phyloP scores from a whole-genome alignment of 2,797 vertebrate species.

The Enteromius argenteus region DNA sequence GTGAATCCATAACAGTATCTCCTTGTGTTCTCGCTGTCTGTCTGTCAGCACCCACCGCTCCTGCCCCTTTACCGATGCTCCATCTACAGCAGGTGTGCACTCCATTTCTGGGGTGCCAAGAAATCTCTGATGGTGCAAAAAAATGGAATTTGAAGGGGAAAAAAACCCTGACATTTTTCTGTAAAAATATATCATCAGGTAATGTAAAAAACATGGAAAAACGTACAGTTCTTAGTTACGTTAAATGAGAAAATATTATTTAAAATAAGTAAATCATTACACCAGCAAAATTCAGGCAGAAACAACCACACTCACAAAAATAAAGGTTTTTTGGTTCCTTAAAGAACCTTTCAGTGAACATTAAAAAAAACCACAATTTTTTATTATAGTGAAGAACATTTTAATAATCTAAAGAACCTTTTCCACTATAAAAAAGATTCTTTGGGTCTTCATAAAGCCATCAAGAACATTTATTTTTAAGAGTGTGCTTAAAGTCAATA shows the following conservation, averaged over 20 bases:
- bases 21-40: constrained; percentile 80
- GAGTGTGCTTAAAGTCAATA: not conserved
- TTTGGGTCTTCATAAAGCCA: not conserved
- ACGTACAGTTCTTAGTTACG: not conserved
- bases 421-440: not conserved
- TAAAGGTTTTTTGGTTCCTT: not conserved
- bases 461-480: not conserved
- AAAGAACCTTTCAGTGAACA: not conserved
- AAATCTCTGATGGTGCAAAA: constrained; percentile 64
- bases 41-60: constrained; percentile 75
- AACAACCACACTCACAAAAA: not conserved
- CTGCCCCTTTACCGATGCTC: constrained; percentile 30
- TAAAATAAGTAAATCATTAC: not conserved
- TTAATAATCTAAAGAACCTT: not conserved
- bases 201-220: not conserved
- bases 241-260: constrained; percentile 3
- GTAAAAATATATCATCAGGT: not conserved
- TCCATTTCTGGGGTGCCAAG: constrained; percentile 64
- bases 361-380: not conserved
- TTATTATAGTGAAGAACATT: not conserved
- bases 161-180: not conserved
- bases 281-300: not conserved
- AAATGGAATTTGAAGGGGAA: not conserved
- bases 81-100: constrained; percentile 76
- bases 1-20: constrained; percentile 82